Base-by-base conservation (phyloP, 2,113 vertebrate genomes). In the Podilymbus podiceps region DNA sequence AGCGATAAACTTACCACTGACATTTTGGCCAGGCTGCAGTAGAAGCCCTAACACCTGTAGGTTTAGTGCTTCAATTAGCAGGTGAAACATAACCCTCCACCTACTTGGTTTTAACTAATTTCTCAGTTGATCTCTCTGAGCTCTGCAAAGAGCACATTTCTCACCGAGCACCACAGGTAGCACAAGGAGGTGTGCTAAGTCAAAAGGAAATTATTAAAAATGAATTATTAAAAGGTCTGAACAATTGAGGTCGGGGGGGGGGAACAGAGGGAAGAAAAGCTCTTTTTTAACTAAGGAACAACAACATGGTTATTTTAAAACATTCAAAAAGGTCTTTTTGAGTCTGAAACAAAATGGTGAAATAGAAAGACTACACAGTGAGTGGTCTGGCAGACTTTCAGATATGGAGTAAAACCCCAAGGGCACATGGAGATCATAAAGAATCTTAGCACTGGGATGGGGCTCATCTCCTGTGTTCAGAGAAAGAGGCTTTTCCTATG, bases 201-300 rank as follows among this genome's bases (percentile, higher is more conserved):
- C 75, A 93, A 96, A 96, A 95, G 52, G 67, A 55, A 81, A 42
- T 42, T 42, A 42, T 42, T 42, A 42, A 42, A 42, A 77, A 90
- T 93, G 91, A 96, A 96, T 94, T 95, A 96, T 95, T 95, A 89
- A 95, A 92, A 89, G 6, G 11, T 38, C 77, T 89, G 87, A 97
- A 92, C 87, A 79, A 95, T 16, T 15, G 81, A 94, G 78, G 87
- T 69, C 93, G 85, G 85, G 74, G 40, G 44, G 12, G 46, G 47
- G 1, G 53, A 78, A 64, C 66, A 84, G 31, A 69, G 50, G 53
- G 68, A 93, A 96, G 63, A 68, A 96, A 95, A 95, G 55, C 58
- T 87, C 69, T 67, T 91, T 85, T 88, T 88, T 25, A 89, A 89
- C 71, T 69, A 69, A 59, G 52, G 79, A 88, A 88, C 59, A 67